Conservation (phyloP, 2,888 invertebrate species). For the Adelphocoris suturalis region DNA sequence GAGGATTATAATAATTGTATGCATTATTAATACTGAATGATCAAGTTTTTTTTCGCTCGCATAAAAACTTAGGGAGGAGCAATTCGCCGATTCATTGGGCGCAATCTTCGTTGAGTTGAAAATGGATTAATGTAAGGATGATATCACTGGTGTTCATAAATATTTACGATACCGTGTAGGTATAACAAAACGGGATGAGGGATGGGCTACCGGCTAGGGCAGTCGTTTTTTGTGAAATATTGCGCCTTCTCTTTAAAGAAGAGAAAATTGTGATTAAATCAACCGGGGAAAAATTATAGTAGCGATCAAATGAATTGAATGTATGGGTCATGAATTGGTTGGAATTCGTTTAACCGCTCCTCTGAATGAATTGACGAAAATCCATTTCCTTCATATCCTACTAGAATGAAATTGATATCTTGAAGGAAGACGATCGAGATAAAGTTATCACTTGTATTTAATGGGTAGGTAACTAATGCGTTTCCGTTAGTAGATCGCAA, state of each 20-base stretch:
- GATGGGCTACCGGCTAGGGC: not conserved
- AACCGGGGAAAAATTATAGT: not conserved
- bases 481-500: too few relatives aligned
- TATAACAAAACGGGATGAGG: not conserved
- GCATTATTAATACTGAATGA: conserved; percentile 53
- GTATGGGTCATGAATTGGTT: too few relatives aligned
- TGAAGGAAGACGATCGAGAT: too few relatives aligned
- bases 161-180: not conserved
- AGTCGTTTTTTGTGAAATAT: not conserved
- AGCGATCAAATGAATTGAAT: too few relatives aligned
- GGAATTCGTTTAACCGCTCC: too few relatives aligned
- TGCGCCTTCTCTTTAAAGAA: not conserved
- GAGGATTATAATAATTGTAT: conserved; percentile 50
- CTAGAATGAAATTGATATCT: too few relatives aligned
- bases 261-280: not conserved
- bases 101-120: not conserved
- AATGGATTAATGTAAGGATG: not conserved
- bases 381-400: too few relatives aligned
- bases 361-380: too few relatives aligned
- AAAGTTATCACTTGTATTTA: too few relatives aligned
- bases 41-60: conserved; percentile 36
- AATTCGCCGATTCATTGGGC: not conserved
- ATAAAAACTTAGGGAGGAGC: not conserved
- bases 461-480: too few relatives aligned
- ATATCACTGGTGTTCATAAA: conserved; percentile 21